Conservation (phyloP, 1,140 invertebrate species). For the Fopius arisanus region DNA sequence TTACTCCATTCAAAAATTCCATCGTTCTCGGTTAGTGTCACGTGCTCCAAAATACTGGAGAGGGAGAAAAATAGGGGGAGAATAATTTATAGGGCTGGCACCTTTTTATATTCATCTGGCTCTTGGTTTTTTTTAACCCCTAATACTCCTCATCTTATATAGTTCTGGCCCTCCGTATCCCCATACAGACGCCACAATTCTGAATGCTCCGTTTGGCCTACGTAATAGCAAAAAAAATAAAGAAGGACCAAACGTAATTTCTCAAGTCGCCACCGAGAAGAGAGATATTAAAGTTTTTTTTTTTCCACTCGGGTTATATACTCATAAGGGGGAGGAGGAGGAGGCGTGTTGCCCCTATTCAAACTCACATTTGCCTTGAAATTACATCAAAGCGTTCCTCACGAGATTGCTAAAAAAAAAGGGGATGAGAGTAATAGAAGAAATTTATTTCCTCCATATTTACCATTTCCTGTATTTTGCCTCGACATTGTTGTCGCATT, state of each 20-base stretch:
- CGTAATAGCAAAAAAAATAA: slow-evolving; percentile 11
- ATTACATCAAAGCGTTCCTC: background rate
- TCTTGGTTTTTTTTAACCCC: background rate
- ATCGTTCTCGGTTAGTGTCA: background rate
- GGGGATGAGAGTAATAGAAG: background rate
- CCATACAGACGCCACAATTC: background rate
- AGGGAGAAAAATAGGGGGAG: background rate
- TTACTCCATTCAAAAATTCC: background rate
- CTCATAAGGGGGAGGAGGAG: background rate
- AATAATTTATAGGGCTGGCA: slow-evolving; percentile 26
- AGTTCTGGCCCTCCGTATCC: background rate
- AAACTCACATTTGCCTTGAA: slow-evolving; percentile 12
- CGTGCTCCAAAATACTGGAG: background rate
- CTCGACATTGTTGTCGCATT: too few species aligned
- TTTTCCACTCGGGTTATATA: background rate
- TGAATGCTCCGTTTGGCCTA: background rate
- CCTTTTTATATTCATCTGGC: slow-evolving; percentile 11
- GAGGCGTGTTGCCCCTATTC: slow-evolving; percentile 1
- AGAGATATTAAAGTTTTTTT: slow-evolving; percentile 9
- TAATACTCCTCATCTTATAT: background rate
- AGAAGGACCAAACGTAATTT: slow-evolving; percentile 7
- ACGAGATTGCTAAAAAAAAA: slow-evolving; percentile 13
- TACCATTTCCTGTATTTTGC: too few species aligned
- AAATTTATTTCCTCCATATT: background rate
- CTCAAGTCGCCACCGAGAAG: background rate